Conservation (phyloP, 2,113 vertebrate genomes). For the Gadus macrocephalus region DNA sequence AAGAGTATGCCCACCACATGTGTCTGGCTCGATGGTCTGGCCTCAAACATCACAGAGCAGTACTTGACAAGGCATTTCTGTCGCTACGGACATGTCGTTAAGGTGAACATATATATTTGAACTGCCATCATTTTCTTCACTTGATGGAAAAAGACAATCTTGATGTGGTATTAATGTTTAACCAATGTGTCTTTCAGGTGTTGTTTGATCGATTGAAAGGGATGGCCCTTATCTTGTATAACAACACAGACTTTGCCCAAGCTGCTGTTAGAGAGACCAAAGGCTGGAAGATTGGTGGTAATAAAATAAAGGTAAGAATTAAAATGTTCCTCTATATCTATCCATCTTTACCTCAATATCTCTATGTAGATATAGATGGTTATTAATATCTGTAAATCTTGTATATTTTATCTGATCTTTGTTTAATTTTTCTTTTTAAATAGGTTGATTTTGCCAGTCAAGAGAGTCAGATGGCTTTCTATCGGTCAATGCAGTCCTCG, state of each 20-base stretch:
- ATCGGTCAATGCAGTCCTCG: conserved; percentile 96
- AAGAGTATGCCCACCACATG: conserved; percentile 99
- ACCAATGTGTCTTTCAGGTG: conserved; percentile 70
- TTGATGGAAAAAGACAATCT: not conserved
- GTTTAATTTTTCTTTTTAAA: not conserved
- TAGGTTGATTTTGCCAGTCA: conserved; percentile 98
- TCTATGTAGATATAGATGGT: too few relatives aligned
- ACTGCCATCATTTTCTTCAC: not conserved
- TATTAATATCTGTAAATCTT: too few relatives aligned
- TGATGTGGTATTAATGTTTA: not conserved
- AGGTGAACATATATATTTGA: conserved; percentile 72
- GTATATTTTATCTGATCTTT: too few relatives aligned
- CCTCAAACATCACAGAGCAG: conserved; percentile 93
- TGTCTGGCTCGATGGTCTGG: conserved; percentile 96
- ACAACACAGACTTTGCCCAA: conserved; percentile 98
- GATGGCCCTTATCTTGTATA: conserved; percentile 96
- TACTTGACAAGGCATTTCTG: conserved; percentile 96
- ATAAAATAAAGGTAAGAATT: conserved; percentile 93
- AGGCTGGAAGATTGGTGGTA: conserved; percentile 97
- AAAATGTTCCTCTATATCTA: not conserved
- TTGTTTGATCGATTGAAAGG: conserved; percentile 97
- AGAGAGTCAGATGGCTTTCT: conserved; percentile 96
- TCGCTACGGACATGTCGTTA: conserved; percentile 92
- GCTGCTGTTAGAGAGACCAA: conserved; percentile 98
- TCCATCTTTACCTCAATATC: too few relatives aligned